Conservation (phyloP, 2,797 vertebrate genomes). For the Notoglanidium macrostoma region DNA sequence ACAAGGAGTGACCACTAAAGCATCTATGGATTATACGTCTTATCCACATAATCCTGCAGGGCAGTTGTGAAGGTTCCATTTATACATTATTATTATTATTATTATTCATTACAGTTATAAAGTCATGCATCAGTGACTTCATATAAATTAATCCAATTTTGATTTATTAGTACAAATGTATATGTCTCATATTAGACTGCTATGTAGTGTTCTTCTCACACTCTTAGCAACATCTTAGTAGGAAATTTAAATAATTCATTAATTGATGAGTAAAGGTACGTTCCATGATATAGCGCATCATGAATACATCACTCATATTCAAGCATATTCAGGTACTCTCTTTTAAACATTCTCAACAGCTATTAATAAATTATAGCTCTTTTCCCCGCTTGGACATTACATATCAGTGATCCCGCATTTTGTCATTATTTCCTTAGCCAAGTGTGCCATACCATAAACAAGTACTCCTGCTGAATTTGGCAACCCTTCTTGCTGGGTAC, state of each 20-base stretch:
- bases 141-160: conserved; percentile 13
- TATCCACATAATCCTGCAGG: conserved; percentile 13
- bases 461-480: background rate
- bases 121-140: conserved; percentile 19
- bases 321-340: background rate
- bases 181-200: background rate
- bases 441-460: background rate
- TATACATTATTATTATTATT: background rate
- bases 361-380: background rate
- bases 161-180: conserved; percentile 5
- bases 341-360: background rate
- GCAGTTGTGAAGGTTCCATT: conserved; percentile 1
- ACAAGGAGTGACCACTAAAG: conserved; percentile 47
- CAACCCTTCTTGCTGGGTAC: background rate
- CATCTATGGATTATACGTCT: conserved; percentile 49
- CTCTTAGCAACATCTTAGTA: background rate
- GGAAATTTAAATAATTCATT: background rate
- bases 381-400: background rate
- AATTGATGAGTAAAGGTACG: background rate
- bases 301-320: background rate
- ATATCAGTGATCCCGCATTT: background rate
- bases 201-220: background rate
- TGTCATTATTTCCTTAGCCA: background rate
- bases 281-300: background rate
- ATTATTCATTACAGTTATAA: background rate